phyloP scores from a whole-genome alignment of 2,113 vertebrate genomes.

The Emydocephalus ijimae region DNA sequence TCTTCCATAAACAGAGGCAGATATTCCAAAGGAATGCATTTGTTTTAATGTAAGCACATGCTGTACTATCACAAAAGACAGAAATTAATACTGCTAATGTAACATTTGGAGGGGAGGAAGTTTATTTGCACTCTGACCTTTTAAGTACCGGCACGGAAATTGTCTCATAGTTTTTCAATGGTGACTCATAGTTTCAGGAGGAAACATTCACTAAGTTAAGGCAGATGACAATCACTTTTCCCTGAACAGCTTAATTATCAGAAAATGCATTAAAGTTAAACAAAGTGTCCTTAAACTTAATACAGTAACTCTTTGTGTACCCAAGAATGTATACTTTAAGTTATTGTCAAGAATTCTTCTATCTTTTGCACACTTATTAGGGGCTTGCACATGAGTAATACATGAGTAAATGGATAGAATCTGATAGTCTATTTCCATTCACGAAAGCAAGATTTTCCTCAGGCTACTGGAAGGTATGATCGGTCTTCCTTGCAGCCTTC shows the following conservation, averaged over 20 bases:
- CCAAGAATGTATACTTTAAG: not conserved
- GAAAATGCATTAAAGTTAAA: conserved; percentile 41
- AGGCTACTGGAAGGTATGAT: not conserved
- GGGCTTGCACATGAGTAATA: not conserved
- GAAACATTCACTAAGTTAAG: conserved; percentile 42
- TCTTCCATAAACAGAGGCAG: not conserved
- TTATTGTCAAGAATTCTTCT: not conserved
- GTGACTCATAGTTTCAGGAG: conserved; percentile 49
- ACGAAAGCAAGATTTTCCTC: not conserved
- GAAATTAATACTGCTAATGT: conserved; percentile 10
- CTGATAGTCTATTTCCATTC: not conserved
- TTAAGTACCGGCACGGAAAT: conserved; percentile 31
- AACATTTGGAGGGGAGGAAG: not conserved
- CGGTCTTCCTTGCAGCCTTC: not conserved
- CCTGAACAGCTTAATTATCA: conserved; percentile 44
- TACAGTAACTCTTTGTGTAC: not conserved
- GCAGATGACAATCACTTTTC: conserved; percentile 38
- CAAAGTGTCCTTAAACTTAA: not conserved
- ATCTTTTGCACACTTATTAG: not conserved
- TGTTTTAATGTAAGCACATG: not conserved
- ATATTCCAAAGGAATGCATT: not conserved
- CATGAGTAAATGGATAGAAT: not conserved
- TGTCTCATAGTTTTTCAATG: conserved; percentile 26
- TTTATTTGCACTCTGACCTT: conserved; percentile 34
- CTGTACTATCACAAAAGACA: not conserved